A percentile compares a stretch with the other conserved stretches of the same genome.
Conservation (phyloP, 2,888 invertebrate genomes). For the Melieria picta region DNA sequence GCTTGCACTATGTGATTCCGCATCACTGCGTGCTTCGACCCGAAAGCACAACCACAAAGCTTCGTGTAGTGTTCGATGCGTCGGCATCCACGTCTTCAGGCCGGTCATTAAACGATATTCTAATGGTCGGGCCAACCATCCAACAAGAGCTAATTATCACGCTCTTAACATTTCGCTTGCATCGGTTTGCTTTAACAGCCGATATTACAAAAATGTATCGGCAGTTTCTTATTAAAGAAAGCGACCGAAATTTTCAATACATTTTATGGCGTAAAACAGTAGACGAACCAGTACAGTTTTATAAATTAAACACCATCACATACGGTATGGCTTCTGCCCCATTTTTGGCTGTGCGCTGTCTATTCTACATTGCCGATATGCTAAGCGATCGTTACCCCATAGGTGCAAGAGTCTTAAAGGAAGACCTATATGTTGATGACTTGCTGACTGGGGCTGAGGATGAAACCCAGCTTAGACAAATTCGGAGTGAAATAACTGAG, state of each 20-base stretch:
- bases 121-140: conserved; percentile 36
- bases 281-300: conserved; percentile 7
- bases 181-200: conserved; percentile 17
- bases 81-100: conserved; percentile 17
- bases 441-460: conserved; percentile 6
- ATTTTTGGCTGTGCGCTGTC: neutral
- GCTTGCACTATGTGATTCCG: conserved; percentile 28
- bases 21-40: conserved; percentile 34
- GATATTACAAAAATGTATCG: conserved; percentile 28
- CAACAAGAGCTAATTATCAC: conserved; percentile 34
- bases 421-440: conserved; percentile 10
- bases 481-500: neutral
- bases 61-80: conserved; percentile 37
- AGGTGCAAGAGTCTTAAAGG: neutral
- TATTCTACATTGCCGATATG: neutral
- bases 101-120: conserved; percentile 29
- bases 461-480: neutral
- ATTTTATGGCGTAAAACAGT: conserved; percentile 3
- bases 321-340: neutral
- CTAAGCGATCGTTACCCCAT: neutral
- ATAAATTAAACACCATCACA: conserved; percentile 25
- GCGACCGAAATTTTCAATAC: conserved; percentile 11
- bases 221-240: conserved; percentile 25
- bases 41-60: conserved; percentile 29
- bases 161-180: conserved; percentile 18